phyloP scores from a whole-genome alignment of 2,113 vertebrate genomes.

The Theristicus caerulescens region DNA sequence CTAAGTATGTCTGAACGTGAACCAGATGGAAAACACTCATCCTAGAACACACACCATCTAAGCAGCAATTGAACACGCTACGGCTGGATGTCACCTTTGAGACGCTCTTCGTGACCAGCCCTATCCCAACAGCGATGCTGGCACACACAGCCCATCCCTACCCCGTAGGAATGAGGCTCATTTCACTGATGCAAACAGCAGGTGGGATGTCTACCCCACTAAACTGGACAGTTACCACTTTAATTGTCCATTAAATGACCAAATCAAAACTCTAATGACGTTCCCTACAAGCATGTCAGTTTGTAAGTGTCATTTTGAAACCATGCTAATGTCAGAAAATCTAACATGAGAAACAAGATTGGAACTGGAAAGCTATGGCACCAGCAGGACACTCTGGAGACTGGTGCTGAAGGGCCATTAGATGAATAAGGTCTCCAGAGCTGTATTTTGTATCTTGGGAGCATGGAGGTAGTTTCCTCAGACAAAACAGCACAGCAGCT shows the following conservation, averaged over 20 bases:
- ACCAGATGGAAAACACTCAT: not conserved
- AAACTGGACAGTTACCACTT: not conserved
- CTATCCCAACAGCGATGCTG: not conserved
- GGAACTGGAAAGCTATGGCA: not conserved
- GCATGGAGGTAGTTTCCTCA: not conserved
- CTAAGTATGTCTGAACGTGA: not conserved
- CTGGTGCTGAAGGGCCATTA: not conserved
- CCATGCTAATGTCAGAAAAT: not conserved
- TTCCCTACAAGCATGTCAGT: not conserved
- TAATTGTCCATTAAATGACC: not conserved
- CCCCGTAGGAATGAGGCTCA: not conserved
- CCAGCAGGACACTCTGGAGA: not conserved
- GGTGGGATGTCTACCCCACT: not conserved
- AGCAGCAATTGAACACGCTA: not conserved
- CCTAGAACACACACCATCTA: not conserved
- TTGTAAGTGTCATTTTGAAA: not conserved
- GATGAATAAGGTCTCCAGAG: not conserved
- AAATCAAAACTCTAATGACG: not conserved
- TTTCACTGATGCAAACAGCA: not conserved
- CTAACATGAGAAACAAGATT: not conserved
- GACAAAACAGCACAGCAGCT: not conserved
- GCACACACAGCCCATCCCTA: not conserved
- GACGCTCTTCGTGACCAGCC: accelerated
- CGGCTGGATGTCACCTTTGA: not conserved
- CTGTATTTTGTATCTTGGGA: not conserved